Conservation (phyloP, 2,888 invertebrate species). For the Tetanocera ferruginea region DNA sequence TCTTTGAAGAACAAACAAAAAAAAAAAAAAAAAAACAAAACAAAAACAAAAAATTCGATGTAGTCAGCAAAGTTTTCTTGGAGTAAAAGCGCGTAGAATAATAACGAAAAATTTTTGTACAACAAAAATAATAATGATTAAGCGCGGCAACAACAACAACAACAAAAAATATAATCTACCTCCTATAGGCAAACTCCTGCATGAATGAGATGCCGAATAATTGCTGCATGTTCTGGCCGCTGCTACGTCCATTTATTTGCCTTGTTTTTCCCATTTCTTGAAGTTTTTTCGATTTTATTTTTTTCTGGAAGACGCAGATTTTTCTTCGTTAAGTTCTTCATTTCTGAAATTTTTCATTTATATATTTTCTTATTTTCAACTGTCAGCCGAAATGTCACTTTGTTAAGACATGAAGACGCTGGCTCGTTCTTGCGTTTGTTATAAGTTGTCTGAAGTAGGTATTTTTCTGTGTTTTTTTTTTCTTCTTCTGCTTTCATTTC, state of each 20-base stretch:
- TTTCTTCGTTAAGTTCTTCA: slow-evolving; percentile 15
- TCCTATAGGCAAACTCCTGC: background rate
- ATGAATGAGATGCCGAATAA: slow-evolving; percentile 53
- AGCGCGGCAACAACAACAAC: slow-evolving; percentile 45
- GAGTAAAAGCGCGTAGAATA: slow-evolving; percentile 44
- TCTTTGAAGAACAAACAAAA: slow-evolving; percentile 3
- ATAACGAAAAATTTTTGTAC: slow-evolving; percentile 62
- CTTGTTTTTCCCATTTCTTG: background rate
- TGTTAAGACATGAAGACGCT: background rate
- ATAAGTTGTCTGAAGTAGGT: background rate
- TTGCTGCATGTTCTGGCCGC: slow-evolving; percentile 43
- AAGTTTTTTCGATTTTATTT: background rate
- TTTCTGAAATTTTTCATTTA: slow-evolving; percentile 26
- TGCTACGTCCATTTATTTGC: slow-evolving; percentile 17
- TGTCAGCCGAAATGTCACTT: slow-evolving; percentile 38
- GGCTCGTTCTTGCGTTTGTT: background rate
- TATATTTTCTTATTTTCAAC: slow-evolving; percentile 20
- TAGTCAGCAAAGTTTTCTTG: background rate
- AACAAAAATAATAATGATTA: slow-evolving; percentile 63
- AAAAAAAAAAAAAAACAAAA: background rate
- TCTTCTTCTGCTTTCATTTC: background rate
- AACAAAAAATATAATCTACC: slow-evolving; percentile 6
- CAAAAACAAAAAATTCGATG: background rate
- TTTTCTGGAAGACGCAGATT: background rate
- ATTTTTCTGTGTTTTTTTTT: background rate